These are phyloP conservation scores for Glaucidium brasilianum DNA, from an alignment of 2,113 vertebrate species.

Conservation along the genomic window DNA sequence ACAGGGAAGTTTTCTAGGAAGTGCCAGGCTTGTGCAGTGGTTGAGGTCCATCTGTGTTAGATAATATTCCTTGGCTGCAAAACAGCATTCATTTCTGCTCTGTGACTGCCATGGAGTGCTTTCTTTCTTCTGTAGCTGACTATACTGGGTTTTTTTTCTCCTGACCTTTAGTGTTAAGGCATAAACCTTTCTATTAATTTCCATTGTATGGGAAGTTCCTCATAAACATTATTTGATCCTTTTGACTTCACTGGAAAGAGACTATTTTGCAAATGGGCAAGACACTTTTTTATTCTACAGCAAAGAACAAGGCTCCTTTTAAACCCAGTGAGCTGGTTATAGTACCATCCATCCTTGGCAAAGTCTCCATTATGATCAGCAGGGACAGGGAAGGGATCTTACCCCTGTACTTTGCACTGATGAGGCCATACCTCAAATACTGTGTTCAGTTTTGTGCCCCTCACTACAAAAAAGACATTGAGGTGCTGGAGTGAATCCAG, in stretches of 20 bases:
- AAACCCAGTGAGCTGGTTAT: accelerated
- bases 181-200: background rate
- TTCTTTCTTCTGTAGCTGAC: background rate
- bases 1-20: background rate
- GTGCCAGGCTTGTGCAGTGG: background rate
- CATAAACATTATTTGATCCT: background rate
- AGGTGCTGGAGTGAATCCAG: background rate
- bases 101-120: background rate
- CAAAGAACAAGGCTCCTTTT: background rate
- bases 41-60: background rate
- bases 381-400: background rate
- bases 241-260: background rate
- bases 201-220: background rate
- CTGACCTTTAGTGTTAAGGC: background rate
- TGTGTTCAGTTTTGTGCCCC: background rate
- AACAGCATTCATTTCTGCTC: background rate
- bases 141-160: background rate
- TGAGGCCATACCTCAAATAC: accelerated
- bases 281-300: background rate
- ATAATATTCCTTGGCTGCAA: background rate
- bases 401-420: accelerated
- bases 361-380: accelerated
- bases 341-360: background rate
- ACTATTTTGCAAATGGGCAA: background rate
- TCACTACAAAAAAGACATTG: background rate